Percentiles rank a stretch among this genome's conserved stretches.
Evolutionary conservation across 2,888 invertebrate species (phyloP).

Genomic region (Watsonalla binaria): DNA sequence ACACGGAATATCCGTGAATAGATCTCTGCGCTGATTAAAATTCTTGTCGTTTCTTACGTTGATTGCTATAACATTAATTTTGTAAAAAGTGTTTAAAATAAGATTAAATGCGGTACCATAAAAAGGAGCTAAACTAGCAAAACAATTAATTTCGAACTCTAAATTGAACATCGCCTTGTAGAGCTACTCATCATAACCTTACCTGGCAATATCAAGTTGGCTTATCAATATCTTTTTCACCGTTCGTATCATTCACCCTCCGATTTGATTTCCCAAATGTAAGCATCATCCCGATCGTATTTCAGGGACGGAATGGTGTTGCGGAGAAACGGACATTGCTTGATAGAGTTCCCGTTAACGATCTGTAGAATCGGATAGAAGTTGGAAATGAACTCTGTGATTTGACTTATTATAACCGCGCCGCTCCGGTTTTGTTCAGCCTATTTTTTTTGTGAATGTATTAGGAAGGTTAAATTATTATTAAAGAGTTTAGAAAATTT

Average conservation of each 20-base stretch:
- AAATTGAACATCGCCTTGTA: too few relatives aligned
- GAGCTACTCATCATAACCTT: too few relatives aligned
- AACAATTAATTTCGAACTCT: background rate
- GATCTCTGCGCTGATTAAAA: background rate
- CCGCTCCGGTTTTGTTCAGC: slow-evolving; percentile 6
- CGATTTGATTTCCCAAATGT: background rate
- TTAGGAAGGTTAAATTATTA: background rate
- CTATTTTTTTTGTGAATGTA: too few relatives aligned
- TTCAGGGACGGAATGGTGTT: background rate
- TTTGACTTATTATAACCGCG: slow-evolving; percentile 26
- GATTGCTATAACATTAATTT: too few relatives aligned
- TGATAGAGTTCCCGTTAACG: background rate
- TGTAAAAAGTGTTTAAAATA: too few relatives aligned
- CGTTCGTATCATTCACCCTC: background rate
- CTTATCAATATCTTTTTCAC: too few relatives aligned
- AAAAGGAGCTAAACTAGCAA: too few relatives aligned
- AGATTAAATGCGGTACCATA: too few relatives aligned
- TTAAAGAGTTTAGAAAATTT: background rate
- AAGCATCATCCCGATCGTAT: background rate
- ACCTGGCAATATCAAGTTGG: too few relatives aligned
- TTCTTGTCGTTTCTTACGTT: too few relatives aligned
- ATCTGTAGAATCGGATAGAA: slow-evolving; percentile 2
- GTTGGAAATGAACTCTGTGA: slow-evolving; percentile 35
- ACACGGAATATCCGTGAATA: slow-evolving; percentile 7
- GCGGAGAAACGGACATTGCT: slow-evolving; percentile 1